phyloP scores from a whole-genome alignment of 37 sponge, comb jelly and placozoan species.

The Lycopodina hypogea region DNA sequence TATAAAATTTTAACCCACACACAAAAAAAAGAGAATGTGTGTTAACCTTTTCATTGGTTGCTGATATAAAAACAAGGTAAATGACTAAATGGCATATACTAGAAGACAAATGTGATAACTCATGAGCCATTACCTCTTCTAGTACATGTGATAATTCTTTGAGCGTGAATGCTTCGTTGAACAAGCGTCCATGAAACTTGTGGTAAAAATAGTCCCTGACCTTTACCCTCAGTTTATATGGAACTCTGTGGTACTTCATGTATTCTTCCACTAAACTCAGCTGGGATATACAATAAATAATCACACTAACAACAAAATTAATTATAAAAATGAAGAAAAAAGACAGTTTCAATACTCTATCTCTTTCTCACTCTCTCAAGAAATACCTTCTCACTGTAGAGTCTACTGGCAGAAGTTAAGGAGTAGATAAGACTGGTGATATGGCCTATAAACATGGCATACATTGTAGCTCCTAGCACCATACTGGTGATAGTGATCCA shows the following conservation, averaged over 20 bases:
- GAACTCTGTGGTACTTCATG: conserved; percentile 67
- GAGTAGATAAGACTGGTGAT: conserved; percentile 64
- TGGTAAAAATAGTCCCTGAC: conserved; percentile 59
- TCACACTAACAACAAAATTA: not conserved
- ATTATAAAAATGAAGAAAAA: not conserved
- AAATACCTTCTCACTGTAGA: conserved; percentile 71
- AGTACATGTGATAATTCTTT: conserved; percentile 51
- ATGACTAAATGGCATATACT: too few relatives aligned
- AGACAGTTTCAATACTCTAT: too few relatives aligned
- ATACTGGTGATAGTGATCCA: conserved; percentile 80
- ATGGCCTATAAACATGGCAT: conserved; percentile 73
- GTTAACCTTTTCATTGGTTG: too few relatives aligned
- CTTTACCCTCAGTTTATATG: conserved; percentile 31
- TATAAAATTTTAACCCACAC: too few relatives aligned
- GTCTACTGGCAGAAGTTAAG: conserved; percentile 33
- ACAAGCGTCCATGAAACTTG: conserved; percentile 53
- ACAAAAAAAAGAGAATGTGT: too few relatives aligned
- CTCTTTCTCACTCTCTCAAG: too few relatives aligned
- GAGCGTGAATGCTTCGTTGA: conserved; percentile 60
- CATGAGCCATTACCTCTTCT: conserved; percentile 34
- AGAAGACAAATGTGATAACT: not conserved
- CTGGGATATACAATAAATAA: conserved; percentile 11
- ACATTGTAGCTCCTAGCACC: conserved; percentile 63
- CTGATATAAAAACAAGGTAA: too few relatives aligned
- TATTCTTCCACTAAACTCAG: conserved; percentile 66